These are phyloP conservation scores for Drosophila greeni DNA, from an alignment of 2,888 invertebrate genomes.

Conservation along the genomic window DNA sequence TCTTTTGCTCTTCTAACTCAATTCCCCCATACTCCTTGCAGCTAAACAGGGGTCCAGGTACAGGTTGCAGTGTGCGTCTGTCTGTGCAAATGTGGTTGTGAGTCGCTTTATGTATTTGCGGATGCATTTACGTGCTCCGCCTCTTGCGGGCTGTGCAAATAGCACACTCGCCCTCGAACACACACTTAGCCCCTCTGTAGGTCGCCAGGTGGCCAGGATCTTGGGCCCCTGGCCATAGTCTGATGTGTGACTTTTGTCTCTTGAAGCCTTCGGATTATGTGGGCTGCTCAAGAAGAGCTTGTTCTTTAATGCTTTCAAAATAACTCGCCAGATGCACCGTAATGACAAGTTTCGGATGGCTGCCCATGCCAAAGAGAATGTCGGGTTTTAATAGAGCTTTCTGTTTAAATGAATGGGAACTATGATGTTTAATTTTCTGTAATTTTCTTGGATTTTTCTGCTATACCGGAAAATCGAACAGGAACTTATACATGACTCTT, in stretches of 20 bases:
- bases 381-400: background rate
- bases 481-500: no score
- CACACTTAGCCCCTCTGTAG: conserved; percentile 32
- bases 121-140: conserved; percentile 61
- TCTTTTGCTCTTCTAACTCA: conserved; percentile 61
- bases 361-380: conserved; percentile 7
- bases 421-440: background rate
- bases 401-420: background rate
- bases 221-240: conserved; percentile 42
- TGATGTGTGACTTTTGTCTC: conserved; percentile 53
- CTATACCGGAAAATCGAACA: background rate
- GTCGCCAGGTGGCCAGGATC: conserved; percentile 54
- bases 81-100: conserved; percentile 30
- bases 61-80: conserved; percentile 14
- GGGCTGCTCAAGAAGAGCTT: conserved; percentile 23
- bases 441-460: background rate
- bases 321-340: conserved; percentile 14
- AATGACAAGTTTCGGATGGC: conserved; percentile 25
- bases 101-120: conserved; percentile 50
- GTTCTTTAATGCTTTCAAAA: conserved; percentile 26
- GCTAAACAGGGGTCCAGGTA: conserved; percentile 58
- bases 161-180: conserved; percentile 24
- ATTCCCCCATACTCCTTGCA: conserved; percentile 55
- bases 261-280: conserved; percentile 41
- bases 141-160: conserved; percentile 54